Evolutionary conservation across 2,797 vertebrate species (phyloP).

Genomic region (Trichosurus vulpecula): DNA sequence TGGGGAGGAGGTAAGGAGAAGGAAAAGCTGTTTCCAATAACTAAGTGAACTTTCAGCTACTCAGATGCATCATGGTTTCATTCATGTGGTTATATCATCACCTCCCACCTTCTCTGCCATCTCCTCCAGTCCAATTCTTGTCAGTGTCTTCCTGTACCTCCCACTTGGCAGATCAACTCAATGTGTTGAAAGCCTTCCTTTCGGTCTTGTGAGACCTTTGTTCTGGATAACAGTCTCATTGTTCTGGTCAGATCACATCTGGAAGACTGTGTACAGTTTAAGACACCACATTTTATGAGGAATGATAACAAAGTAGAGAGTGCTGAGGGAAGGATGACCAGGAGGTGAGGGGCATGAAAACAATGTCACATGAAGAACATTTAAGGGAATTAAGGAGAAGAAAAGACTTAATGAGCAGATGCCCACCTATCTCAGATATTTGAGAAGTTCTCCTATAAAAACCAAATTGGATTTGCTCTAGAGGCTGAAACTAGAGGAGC

Average conservation of each 20-base stretch:
- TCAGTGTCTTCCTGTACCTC: background rate
- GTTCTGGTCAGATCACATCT: background rate
- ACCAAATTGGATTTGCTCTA: background rate
- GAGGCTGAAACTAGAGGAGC: background rate
- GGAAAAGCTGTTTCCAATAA: background rate
- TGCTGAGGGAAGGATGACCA: background rate
- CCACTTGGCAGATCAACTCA: slow-evolving; percentile 6
- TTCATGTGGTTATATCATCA: background rate
- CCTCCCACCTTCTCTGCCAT: background rate
- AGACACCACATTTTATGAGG: background rate
- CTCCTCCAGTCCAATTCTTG: background rate
- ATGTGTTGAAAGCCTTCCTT: background rate
- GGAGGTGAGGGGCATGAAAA: background rate
- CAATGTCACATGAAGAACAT: background rate
- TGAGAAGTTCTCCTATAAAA: background rate
- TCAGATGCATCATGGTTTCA: background rate
- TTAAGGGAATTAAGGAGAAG: background rate
- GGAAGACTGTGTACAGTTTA: background rate
- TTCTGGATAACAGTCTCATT: background rate
- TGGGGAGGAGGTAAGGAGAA: background rate
- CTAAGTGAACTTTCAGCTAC: background rate
- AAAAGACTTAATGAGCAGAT: background rate
- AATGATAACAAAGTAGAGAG: background rate
- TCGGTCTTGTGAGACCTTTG: background rate
- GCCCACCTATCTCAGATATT: background rate